Evolutionary conservation across 1,140 invertebrate species (phyloP).

Genomic region (Leptinotarsa undecemlineata): DNA sequence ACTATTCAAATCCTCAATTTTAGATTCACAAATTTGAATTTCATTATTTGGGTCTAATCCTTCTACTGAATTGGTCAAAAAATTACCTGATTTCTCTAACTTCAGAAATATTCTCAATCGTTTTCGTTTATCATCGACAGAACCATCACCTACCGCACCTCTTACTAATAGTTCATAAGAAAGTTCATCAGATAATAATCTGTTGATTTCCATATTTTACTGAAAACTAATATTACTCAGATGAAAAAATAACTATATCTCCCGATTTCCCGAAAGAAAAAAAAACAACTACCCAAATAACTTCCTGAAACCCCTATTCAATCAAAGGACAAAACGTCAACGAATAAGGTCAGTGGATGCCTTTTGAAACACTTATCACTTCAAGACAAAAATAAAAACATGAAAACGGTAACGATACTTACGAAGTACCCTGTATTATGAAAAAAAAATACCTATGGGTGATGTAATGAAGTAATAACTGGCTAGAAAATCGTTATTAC

Average conservation of each 20-base stretch:
- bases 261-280: not conserved
- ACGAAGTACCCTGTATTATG: no score
- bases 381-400: no score
- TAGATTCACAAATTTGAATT: not conserved
- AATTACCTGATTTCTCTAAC: not conserved
- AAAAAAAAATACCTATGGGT: no score
- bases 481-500: no score
- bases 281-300: not conserved
- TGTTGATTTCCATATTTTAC: not conserved
- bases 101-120: not conserved
- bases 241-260: not conserved
- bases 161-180: not conserved
- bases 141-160: not conserved
- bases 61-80: not conserved
- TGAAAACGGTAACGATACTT: no score
- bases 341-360: no score
- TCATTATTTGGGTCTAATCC: not conserved
- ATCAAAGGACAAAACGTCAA: no score
- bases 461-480: no score
- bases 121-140: not conserved
- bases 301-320: no score
- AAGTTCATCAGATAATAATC: constrained; percentile 2
- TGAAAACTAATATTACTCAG: not conserved
- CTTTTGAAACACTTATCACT: no score
- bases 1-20: not conserved